A percentile compares a stretch with the other conserved stretches of the same genome.
Evolutionary conservation across 2,888 invertebrate genomes (phyloP).

Genomic region (Lasioglossum zephyrum): DNA sequence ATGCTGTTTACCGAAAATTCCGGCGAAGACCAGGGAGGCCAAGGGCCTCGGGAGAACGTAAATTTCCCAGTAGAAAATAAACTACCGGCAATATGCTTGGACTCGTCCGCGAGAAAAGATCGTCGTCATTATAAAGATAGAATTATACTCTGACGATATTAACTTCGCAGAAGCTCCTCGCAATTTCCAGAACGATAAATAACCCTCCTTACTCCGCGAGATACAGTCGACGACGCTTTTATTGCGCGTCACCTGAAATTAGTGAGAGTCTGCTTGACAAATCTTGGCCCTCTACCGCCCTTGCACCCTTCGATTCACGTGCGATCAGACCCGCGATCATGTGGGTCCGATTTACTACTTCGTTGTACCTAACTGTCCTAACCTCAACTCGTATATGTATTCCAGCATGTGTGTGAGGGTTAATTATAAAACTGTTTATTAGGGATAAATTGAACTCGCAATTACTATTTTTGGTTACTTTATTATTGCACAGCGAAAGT

Average conservation of each 20-base stretch:
- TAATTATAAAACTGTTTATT: too few species aligned
- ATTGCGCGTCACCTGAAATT: slow-evolving; percentile 59
- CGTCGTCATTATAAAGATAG: slow-evolving; percentile 66
- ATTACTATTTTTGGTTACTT: too few species aligned
- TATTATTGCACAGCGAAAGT: too few species aligned
- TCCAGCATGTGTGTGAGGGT: too few species aligned
- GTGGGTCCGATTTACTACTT: background rate
- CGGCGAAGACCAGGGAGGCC: slow-evolving; percentile 13
- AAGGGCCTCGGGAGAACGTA: slow-evolving; percentile 30
- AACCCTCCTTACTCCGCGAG: slow-evolving; percentile 57
- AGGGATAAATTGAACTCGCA: too few species aligned
- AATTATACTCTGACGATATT: slow-evolving; percentile 66
- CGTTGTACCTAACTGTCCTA: background rate
- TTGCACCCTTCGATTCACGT: slow-evolving; percentile 23
- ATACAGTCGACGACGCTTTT: slow-evolving; percentile 61
- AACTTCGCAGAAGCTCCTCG: slow-evolving; percentile 58
- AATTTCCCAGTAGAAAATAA: slow-evolving; percentile 58
- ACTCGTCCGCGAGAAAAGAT: slow-evolving; percentile 60
- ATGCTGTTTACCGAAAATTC: slow-evolving; percentile 59
- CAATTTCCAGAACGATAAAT: slow-evolving; percentile 63
- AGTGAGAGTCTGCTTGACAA: slow-evolving; percentile 35
- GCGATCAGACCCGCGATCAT: slow-evolving; percentile 3
- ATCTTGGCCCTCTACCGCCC: slow-evolving; percentile 22
- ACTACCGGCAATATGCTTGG: slow-evolving; percentile 57
- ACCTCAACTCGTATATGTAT: background rate